Base-by-base conservation (phyloP, 2,888 invertebrate genomes). In the Drosophila barbarae region DNA sequence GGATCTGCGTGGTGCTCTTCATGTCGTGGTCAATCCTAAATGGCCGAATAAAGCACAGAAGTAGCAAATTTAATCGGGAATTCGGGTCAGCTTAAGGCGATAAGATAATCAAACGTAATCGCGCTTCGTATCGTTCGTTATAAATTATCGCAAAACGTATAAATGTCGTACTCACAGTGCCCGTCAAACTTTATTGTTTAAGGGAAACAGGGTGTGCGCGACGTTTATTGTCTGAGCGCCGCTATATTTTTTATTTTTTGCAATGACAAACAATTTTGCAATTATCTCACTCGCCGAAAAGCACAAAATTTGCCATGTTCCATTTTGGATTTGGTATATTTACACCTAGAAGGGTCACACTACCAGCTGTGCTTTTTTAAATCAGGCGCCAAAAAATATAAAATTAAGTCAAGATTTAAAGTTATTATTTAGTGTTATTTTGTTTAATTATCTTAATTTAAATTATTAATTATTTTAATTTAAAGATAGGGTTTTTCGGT, bases 1-100 rank as follows among this genome's bases (percentile, higher is more conserved):
- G 73, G 35, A 86, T 81, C 30, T 85, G 73, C 1, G 85, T 85
- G 7, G 89, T 88, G 49, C 84, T 84, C 65, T 84, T 87, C 89
- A 89, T 47, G 46, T 88, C 44, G 44, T 42, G 23, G 36, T 21
- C 32, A 18, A 10, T 54, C 30, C 35, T n/a, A 23, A 60, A n/a
- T 60, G 44, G 44, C 9, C n/a, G 12, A 35, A 18, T 8, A 7
- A n/a, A n/a, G 15, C 23, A 15, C n/a, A 38, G 21, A 34, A 32
- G 10, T 26, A 2, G 23, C 18, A 26, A 38, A 13, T 23, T n/a
- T 18, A 59, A 32, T 56, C 38, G 23, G 7, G 4, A 21, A 36
- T 5, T 23, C 21, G 50, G 49, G n/a, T 47, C 21, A 60, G 36
- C 44, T 36, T 39, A 26, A n/a, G 26, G 9, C 38, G 59, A 60